Conservation (phyloP, 2,113 vertebrate genomes). For the Archocentrus centrarchus region DNA sequence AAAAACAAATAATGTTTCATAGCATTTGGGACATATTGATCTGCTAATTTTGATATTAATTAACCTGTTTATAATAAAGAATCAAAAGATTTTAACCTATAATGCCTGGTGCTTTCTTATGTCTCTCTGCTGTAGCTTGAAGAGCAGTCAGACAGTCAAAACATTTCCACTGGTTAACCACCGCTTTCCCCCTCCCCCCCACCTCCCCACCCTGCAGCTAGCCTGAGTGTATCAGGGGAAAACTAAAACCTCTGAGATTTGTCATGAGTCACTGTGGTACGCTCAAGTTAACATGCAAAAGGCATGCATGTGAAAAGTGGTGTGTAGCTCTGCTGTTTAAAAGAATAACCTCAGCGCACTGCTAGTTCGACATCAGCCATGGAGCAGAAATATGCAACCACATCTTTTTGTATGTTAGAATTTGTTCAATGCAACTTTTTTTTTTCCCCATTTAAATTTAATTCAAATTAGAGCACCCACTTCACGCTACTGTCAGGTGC, state of each 20-base stretch:
- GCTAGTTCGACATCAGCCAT: neutral
- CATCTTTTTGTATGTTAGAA: neutral
- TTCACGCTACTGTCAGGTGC: neutral
- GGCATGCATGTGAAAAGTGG: neutral
- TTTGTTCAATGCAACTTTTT: neutral
- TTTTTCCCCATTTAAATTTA: neutral
- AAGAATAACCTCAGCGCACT: neutral
- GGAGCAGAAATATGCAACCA: neutral
- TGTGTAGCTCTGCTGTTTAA: neutral
- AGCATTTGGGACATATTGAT: neutral
- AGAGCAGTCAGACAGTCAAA: conserved; percentile 50
- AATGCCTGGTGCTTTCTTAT: fast-evolving
- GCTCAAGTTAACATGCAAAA: conserved; percentile 32
- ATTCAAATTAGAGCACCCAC: neutral
- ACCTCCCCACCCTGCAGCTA: conserved; percentile 6
- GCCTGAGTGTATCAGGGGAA: conserved; percentile 27
- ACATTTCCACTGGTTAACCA: conserved; percentile 82
- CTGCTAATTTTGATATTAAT: neutral
- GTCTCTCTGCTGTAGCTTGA: neutral
- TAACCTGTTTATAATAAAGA: neutral
- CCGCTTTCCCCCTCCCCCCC: conserved; percentile 44
- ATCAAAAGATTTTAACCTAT: neutral
- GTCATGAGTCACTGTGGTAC: conserved; percentile 69
- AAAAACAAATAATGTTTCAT: neutral
- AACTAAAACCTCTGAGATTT: conserved; percentile 72